These are phyloP conservation scores for Cheilosia pagana DNA, from an alignment of 2,888 invertebrate species.

Conservation along the genomic window DNA sequence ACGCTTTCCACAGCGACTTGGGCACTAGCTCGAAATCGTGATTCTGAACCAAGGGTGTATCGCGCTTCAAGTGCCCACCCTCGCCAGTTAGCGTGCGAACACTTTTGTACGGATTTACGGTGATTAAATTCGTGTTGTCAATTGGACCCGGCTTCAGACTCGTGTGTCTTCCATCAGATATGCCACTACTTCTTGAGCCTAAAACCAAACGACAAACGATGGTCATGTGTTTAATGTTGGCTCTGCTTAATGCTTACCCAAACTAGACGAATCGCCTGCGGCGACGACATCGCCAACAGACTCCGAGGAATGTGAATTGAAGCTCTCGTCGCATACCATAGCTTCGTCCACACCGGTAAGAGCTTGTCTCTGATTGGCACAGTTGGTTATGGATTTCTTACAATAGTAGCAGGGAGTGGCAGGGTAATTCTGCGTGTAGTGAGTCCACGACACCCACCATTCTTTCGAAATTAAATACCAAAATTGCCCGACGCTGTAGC, in stretches of 20 bases:
- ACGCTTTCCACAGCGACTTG: conserved; percentile 93
- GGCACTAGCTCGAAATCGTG: conserved; percentile 94
- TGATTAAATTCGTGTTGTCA: conserved; percentile 89
- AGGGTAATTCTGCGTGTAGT: conserved; percentile 86
- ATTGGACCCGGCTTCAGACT: conserved; percentile 88
- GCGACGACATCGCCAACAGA: conserved; percentile 87
- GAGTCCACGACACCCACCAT: conserved; percentile 94
- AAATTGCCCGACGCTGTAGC: conserved; percentile 91
- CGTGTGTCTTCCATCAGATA: conserved; percentile 86
- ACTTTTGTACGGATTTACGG: conserved; percentile 87
- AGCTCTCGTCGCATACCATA: conserved; percentile 88
- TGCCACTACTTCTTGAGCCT: conserved; percentile 86
- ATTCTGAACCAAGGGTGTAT: conserved; percentile 89
- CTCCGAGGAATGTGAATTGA: conserved; percentile 87
- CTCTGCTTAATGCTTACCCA: conserved; percentile 76
- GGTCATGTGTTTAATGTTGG: not conserved
- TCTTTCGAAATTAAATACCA: conserved; percentile 94
- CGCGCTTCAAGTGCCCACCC: conserved; percentile 91
- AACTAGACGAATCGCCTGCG: conserved; percentile 85
- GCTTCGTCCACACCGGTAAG: conserved; percentile 85
- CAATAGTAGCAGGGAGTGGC: conserved; percentile 84
- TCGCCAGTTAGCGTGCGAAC: conserved; percentile 93
- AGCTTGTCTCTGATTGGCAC: conserved; percentile 77
- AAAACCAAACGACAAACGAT: not conserved
- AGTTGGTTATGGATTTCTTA: conserved; percentile 78